Conservation (phyloP, 2,113 vertebrate species). For the Notarius lentiginosus region DNA sequence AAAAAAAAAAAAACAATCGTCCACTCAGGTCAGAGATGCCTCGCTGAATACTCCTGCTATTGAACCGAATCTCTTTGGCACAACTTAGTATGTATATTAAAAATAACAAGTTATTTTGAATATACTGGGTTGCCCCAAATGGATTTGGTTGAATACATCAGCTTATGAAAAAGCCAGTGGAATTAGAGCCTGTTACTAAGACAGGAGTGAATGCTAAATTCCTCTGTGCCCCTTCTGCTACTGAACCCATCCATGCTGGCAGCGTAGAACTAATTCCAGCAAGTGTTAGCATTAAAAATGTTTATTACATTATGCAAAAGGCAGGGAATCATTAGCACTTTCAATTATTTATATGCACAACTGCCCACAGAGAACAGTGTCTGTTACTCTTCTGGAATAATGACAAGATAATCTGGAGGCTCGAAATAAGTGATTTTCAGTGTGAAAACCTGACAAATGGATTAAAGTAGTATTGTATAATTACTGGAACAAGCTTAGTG, state of each 20-base stretch:
- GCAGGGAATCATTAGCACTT: conserved; percentile 39
- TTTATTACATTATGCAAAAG: conserved; percentile 26
- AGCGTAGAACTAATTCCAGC: conserved; percentile 40
- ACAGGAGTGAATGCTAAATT: conserved; percentile 16
- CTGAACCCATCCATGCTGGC: conserved; percentile 25
- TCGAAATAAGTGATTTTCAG: conserved; percentile 12
- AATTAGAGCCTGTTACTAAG: neutral
- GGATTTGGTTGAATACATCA: neutral
- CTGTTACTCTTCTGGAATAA: conserved; percentile 27
- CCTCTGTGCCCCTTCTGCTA: neutral
- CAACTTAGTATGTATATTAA: too few relatives aligned
- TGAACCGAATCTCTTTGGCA: neutral
- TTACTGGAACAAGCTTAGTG: conserved; percentile 13
- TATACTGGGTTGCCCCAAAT: neutral
- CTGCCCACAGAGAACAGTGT: conserved; percentile 28
- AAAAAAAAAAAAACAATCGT: too few relatives aligned
- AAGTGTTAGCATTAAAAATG: conserved; percentile 4
- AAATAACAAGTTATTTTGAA: neutral
- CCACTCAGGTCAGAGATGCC: neutral
- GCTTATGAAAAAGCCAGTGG: neutral
- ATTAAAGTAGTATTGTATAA: neutral
- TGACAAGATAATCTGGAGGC: conserved; percentile 31
- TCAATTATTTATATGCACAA: conserved; percentile 49
- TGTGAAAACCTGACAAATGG: neutral
- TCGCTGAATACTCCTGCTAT: neutral